Base-by-base conservation (phyloP, 2,797 vertebrate species). In the Syndactyla subalaris region DNA sequence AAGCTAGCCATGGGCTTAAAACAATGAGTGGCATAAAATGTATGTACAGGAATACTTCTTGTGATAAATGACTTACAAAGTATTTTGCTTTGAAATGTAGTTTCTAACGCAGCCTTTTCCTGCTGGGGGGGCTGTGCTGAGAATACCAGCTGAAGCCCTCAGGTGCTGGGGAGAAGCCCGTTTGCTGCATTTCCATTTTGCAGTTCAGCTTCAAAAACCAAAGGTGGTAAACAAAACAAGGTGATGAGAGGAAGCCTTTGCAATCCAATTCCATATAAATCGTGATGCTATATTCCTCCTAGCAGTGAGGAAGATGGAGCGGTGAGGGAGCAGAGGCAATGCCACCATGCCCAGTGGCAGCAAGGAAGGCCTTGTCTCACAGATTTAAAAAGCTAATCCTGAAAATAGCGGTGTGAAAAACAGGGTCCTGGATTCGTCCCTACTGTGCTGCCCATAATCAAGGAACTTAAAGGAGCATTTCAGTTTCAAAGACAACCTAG, bases 141-240 rank as follows among this genome's bases (percentile, higher is more conserved):
- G 41, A 92, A 77, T n/a, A 43, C 23, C 72, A n/a, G 20, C 1
- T 4, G 72, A 74, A 85, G 45, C 29, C 14, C 41, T 71, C 20
- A 30, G 66, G 29, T 46, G 45, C 10, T 0, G 0, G 13, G 34
- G 54, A 65, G 26, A 77, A 90, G 48, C 36, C 22, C 2, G 0
- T 51, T 70, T 41, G 49, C 59, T 87, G 59, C 52, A n/a, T 70
- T 94, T 77, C 45, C 21, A 27, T 59, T 85, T 92, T 85, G 29
- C 57, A 74, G 43, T 38, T 22, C 48, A 55, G 10, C 67, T 83
- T 77, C 13, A 39, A 55, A 86, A 76, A n/a, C 6, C 63, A n/a
- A 54, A 82, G 29, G 22, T 52, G 32, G 43, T 24, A 62, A 85
- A 51, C 12, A 43, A 39, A 66, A 41, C 29, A 27, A 43, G 43